Conservation (phyloP, 2,797 vertebrate species). For the Syngnathus rostellatus region DNA sequence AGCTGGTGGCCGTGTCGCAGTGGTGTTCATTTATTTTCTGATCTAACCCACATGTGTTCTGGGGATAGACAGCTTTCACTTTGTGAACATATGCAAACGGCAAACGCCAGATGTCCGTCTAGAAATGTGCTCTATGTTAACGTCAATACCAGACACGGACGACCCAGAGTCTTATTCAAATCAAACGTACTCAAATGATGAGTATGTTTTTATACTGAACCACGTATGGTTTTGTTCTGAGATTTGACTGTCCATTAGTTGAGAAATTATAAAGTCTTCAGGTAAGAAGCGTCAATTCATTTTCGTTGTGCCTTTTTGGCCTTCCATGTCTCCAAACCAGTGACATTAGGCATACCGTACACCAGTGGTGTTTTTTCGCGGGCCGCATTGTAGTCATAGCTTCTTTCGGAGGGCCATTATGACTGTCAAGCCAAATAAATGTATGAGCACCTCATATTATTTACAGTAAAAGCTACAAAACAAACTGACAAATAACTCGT, state of each 20-base stretch:
- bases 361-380: too few species aligned
- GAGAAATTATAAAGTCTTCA: not conserved
- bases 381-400: too few species aligned
- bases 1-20: constrained; percentile 45
- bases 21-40: constrained; percentile 61
- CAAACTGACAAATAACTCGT: too few species aligned
- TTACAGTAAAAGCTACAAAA: too few species aligned
- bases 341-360: too few species aligned
- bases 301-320: not conserved
- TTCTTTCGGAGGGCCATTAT: too few species aligned
- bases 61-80: constrained; percentile 46
- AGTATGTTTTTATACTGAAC: not conserved
- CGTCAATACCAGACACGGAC: not conserved
- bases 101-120: constrained; percentile 33
- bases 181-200: not conserved
- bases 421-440: too few species aligned
- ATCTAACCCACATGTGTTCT: constrained; percentile 44
- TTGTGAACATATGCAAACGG: constrained; percentile 34
- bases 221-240: not conserved
- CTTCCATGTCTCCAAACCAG: too few species aligned
- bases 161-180: not conserved
- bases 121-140: not conserved
- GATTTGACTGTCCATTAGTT: not conserved
- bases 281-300: not conserved
- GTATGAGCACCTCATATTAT: too few species aligned